Evolutionary conservation across 2,888 invertebrate species (phyloP), one percentile per base, ranked within the genome.

Genomic region (Caenorhabditis sp.): DNA sequence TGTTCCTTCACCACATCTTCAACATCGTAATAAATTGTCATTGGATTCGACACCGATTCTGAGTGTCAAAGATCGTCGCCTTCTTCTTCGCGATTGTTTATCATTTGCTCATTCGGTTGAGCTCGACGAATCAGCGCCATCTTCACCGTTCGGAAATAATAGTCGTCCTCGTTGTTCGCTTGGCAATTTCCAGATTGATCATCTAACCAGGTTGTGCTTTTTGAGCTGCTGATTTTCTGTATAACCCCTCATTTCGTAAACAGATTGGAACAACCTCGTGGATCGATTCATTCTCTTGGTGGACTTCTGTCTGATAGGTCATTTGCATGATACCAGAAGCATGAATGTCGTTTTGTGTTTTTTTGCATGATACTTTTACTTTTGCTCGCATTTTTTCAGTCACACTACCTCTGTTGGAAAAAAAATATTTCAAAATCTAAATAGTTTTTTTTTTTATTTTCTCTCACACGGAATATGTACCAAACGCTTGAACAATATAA

Each of bases 261-360:
- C 78, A 79, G 78, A 64, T 61, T 79, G 20, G 78, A 79, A 25
- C 74, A 71, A 56, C 78, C 69, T n/a, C 74, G 78, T 25, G 76
- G 78, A 63, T 79, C 78, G 8, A 63, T 79, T 59, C 78, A 79
- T 63, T 79, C 78, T 21, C 60, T 79, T 5, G 78, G 78, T 53
- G 70, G 67, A 1, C 1, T 66, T 0, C 59, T 63, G 17, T 60
- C 61, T 60, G 71, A 76, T 26, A 72, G 76, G 72, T 72, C 63
- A 49, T 27, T 21, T n/a, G 5, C 43, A 43, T 31, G 31, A 7
- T 31, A 7, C 10, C 10, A 31, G 10, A 31, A n/a, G n/a, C n/a
- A n/a, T n/a, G 31, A 4, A 50, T 10, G 31, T 50, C 23, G 4
- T 26, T 49, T 36, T 36, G 38, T 20, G 10, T 54, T 10, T 21